phyloP scores from a whole-genome alignment of 2,888 invertebrate genomes.

The Caenorhabditis sp. region DNA sequence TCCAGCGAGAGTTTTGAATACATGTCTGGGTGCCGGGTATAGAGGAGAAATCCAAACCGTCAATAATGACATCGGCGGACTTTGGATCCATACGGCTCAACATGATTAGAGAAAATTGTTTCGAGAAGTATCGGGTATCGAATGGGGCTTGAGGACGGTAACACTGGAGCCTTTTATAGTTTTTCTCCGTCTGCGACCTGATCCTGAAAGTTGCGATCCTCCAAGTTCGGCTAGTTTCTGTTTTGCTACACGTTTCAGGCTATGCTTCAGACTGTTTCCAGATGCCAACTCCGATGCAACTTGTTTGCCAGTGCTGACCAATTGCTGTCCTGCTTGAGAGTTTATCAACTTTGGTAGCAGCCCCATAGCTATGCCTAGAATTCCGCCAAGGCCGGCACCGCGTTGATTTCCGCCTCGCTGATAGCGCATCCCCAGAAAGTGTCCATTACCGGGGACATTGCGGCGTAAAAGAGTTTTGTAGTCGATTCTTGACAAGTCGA shows the following conservation, averaged over 20 bases:
- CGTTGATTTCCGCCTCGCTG: constrained; percentile 22
- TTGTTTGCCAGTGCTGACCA: constrained; percentile 6
- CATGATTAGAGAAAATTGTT: constrained; percentile 14
- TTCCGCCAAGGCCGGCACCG: constrained; percentile 15
- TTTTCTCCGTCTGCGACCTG: background rate
- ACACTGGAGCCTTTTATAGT: constrained; percentile 3
- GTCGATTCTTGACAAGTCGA: constrained; percentile 18
- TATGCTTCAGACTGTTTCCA: background rate
- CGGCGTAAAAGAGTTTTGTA: background rate
- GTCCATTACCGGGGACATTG: constrained; percentile 3
- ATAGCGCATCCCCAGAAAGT: constrained; percentile 9
- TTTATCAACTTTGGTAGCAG: constrained; percentile 3
- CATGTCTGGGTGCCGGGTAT: constrained; percentile 20
- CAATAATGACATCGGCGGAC: constrained; percentile 9
- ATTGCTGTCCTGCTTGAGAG: constrained; percentile 2
- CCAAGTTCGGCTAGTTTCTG: background rate
- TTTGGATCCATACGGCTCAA: constrained; percentile 19
- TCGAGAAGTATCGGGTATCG: background rate
- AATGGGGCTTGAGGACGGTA: constrained; percentile 4
- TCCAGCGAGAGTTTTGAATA: constrained; percentile 21
- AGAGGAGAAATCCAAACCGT: constrained; percentile 4
- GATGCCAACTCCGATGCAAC: background rate
- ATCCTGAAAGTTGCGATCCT: background rate
- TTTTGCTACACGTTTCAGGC: background rate
- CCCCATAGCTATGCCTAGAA: background rate